These are phyloP conservation scores for Eubasilissa splendida DNA, from an alignment of 2,888 invertebrate genomes.

Conservation along the genomic window DNA sequence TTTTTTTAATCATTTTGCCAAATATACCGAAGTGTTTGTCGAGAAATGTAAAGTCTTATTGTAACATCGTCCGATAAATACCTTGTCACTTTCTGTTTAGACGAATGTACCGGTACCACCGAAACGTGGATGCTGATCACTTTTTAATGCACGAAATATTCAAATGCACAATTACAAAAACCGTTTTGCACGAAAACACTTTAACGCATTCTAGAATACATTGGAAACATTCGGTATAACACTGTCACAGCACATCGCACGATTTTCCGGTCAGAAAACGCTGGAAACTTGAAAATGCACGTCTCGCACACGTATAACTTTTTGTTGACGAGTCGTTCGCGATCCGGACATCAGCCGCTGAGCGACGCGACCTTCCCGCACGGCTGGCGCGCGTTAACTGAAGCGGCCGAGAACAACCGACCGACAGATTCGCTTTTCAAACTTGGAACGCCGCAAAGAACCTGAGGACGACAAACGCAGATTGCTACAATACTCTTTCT, in stretches of 20 bases:
- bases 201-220: not conserved
- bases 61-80: too few relatives aligned
- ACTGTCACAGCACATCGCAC: not conserved
- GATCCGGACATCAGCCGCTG: not conserved
- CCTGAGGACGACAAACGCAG: not conserved
- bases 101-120: too few relatives aligned
- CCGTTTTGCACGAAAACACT: not conserved
- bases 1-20: too few relatives aligned
- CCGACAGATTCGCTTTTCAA: conserved; percentile 22
- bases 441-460: not conserved
- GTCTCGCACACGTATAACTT: not conserved
- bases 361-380: not conserved
- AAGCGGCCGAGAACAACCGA: not conserved
- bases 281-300: conserved; percentile 5
- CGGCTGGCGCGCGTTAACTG: conserved; percentile 24
- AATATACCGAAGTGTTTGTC: too few relatives aligned
- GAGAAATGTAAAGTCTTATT: too few relatives aligned
- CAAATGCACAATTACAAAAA: not conserved
- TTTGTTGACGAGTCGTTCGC: conserved; percentile 5
- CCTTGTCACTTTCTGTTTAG: too few relatives aligned
- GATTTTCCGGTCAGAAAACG: conserved; percentile 5
- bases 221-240: too few relatives aligned
- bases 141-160: conserved; percentile 4
- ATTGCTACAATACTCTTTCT: not conserved
- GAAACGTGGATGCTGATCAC: not conserved